phyloP scores from a whole-genome alignment of 2,113 vertebrate species.

The Corydoras maculifer region DNA sequence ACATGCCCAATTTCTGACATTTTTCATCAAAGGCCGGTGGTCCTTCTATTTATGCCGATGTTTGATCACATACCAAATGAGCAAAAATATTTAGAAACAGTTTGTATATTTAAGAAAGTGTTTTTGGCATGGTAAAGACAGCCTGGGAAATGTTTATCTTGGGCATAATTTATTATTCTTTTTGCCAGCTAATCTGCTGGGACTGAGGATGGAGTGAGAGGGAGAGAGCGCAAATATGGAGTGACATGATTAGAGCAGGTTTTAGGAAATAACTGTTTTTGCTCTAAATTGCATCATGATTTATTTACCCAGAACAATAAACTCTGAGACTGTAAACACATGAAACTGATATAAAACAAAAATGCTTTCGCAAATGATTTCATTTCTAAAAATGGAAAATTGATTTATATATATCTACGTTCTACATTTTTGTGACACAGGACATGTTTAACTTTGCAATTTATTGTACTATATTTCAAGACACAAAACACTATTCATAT shows the following conservation, averaged over 20 bases:
- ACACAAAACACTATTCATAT: too few species aligned
- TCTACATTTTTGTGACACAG: too few species aligned
- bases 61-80: background rate
- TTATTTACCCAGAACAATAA: background rate
- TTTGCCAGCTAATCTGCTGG: slow-evolving; percentile 1
- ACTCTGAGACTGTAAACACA: too few species aligned
- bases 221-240: background rate
- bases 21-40: background rate
- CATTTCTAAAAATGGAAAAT: too few species aligned
- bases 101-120: slow-evolving; percentile 2
- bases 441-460: too few species aligned
- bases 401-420: too few species aligned
- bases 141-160: background rate
- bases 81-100: background rate
- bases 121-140: background rate
- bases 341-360: too few species aligned
- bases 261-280: background rate
- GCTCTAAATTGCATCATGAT: background rate
- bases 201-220: background rate
- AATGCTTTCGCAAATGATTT: too few species aligned
- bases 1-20: background rate
- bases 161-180: background rate
- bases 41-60: background rate
- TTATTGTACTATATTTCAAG: too few species aligned
- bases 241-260: background rate